Base-by-base conservation (phyloP, 2,797 vertebrate species). In the Malurus splendens region DNA sequence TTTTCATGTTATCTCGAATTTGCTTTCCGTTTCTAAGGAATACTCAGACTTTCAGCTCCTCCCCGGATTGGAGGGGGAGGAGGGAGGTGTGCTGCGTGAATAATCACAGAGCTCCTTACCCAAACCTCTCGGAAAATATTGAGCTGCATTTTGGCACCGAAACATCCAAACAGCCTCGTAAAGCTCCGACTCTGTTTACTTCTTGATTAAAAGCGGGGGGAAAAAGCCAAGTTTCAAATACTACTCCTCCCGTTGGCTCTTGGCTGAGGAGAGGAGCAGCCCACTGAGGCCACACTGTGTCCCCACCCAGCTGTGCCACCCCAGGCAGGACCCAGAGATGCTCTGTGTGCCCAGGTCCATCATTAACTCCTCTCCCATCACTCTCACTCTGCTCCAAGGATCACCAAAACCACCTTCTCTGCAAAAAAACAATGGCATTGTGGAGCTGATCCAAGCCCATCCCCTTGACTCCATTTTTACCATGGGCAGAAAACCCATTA, bases 1-100 rank as follows among this genome's bases (percentile, higher is more conserved):
- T 86, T 86, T 86, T 50, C 18, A 2, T 6, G 22, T 82, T 78
- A 56, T 67, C 66, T 89, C 27, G 10, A 68, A 76, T 73, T 65
- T 38, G 42, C 82, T 75, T 61, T 83, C 70, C 1, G 1, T 77
- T 93, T 48, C 82, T 72, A 82, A 93, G 86, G 84, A 76, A 66
- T 27, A 8, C 24, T 18, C 57, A 22, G 62, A 5, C 38, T 81
- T 48, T 28, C 64, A 68, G 5, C 36, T 55, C 54, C 57, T 80
- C 57, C 75, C 9, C 0, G 0, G 23, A 30, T 56, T 0, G 2
- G 9, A 39, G 51, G 23, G 27, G 73, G 57, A 30, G n/a, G 13
- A 12, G 10, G 52, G 70, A 4, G 9, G 16, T 17, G 50, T 30
- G 42, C 54, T 38, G 6, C 18, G 13, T 16, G 14, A 11, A 6